A percentile compares a stretch with the other conserved stretches of the same genome.
Evolutionary conservation across 2,888 invertebrate genomes (phyloP).

Genomic region (Carpatolechia fugitivella): DNA sequence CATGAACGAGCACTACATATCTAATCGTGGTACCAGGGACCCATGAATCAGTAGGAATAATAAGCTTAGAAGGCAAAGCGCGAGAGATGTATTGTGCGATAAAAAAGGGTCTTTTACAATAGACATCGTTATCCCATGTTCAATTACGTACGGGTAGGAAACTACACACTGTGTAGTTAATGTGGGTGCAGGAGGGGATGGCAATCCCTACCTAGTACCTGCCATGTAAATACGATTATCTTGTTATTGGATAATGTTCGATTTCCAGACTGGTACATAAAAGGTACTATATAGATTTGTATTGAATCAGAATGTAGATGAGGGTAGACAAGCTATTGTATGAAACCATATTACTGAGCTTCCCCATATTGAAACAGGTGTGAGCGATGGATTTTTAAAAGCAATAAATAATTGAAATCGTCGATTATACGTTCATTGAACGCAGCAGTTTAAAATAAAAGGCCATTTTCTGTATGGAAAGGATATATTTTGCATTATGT

Average conservation of each 20-base stretch:
- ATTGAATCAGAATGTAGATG: too few species aligned
- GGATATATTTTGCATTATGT: too few species aligned
- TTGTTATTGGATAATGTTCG: background rate
- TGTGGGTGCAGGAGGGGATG: background rate
- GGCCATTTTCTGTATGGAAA: too few species aligned
- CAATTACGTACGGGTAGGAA: slow-evolving; percentile 19
- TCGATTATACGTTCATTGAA: too few species aligned
- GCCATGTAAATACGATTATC: slow-evolving; percentile 4
- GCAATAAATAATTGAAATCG: too few species aligned
- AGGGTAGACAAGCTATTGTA: too few species aligned
- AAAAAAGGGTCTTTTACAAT: slow-evolving; percentile 42
- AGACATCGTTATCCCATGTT: slow-evolving; percentile 34
- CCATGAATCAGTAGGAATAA: slow-evolving; percentile 42
- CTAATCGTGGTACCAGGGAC: slow-evolving; percentile 53
- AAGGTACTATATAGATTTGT: background rate
- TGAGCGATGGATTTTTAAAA: too few species aligned
- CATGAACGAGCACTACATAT: slow-evolving; percentile 28
- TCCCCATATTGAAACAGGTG: too few species aligned
- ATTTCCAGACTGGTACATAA: background rate
- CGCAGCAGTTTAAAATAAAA: too few species aligned
- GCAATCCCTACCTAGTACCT: background rate
- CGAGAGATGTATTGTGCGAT: slow-evolving; percentile 22
- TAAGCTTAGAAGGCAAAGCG: slow-evolving; percentile 35
- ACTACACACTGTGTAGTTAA: slow-evolving; percentile 16
- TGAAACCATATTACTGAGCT: too few species aligned